Evolutionary conservation across 92 coral and sea anemone genomes (phyloP), one percentile per base, ranked within the genome.

Genomic region (Isaurus tuberculatus): DNA sequence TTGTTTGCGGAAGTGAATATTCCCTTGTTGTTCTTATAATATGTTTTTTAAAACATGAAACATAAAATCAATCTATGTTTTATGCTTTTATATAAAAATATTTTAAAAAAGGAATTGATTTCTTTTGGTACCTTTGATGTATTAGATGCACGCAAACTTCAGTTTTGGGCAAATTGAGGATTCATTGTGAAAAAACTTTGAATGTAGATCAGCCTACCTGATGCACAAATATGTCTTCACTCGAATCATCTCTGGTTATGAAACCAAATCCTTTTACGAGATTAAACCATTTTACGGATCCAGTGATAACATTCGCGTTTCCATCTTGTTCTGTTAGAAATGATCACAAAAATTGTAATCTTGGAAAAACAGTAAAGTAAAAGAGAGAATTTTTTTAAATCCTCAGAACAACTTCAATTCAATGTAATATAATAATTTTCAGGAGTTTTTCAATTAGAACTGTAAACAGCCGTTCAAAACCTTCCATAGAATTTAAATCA

Each of bases 231-330:
- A 95, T 83, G 31, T 95, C 98, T 43, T 86, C 97, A 15, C 91
- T 86, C 0, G 87, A 91, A 37, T 95, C 98, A 55, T 95, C 95
- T 34, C 92, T 88, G 1, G 94, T 85, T 29, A 95, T 93, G 40
- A 95, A 95, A 3, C 98, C 98, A 32, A 95, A 95, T 17, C 98
- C 98, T 94, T 94, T 95, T 69, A 87, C 92, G 8, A 95, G 66
- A 58, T 95, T 95, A 64, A 95, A 95, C 98, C 98, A 95, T 75
- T 95, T 95, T 13, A 95, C 98, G 23, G 91, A 90, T n/a, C 98
- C 98, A 0, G 90, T 80, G 65, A 72, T 65, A 25, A 83, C 63
- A 65, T 58, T 46, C 65, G 43, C 48, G 22, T 60, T 64, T n/a
- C 14, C 55, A 60, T 79, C 48, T 32, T 65, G 82, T 16, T 70